phyloP scores from a whole-genome alignment of 1,140 invertebrate genomes.

The Cydia amplana region DNA sequence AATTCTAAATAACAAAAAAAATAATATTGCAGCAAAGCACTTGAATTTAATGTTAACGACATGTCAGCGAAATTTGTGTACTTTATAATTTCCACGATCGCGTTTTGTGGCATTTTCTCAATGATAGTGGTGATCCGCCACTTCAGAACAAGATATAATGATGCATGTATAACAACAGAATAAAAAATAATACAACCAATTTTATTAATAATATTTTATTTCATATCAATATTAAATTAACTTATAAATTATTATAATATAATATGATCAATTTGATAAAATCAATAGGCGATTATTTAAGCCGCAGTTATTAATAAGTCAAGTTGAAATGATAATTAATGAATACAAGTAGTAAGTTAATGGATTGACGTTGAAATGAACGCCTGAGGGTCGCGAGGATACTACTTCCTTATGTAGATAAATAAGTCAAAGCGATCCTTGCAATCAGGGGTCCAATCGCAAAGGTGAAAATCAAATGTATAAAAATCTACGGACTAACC shows the following conservation, averaged over 20 bases:
- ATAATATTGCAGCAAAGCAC: neutral
- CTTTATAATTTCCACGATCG: neutral
- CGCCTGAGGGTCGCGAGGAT: conserved; percentile 43
- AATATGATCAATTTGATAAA: conserved; percentile 64
- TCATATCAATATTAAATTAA: conserved; percentile 69
- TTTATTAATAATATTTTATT: conserved; percentile 72
- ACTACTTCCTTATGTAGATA: conserved; percentile 64
- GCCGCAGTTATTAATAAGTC: conserved; percentile 55
- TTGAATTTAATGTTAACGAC: neutral
- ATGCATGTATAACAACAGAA: neutral
- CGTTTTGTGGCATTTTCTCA: neutral
- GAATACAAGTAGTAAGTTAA: conserved; percentile 38
- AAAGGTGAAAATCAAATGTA: conserved; percentile 37
- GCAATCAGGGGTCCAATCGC: conserved; percentile 35
- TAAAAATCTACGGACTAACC: conserved; percentile 46
- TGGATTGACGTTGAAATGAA: conserved; percentile 25
- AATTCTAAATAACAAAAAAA: no score
- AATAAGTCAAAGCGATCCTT: conserved; percentile 72
- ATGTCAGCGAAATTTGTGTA: conserved; percentile 25
- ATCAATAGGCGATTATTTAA: conserved; percentile 66
- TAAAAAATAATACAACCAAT: conserved; percentile 43
- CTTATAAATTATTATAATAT: conserved; percentile 47
- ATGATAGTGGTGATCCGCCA: neutral
- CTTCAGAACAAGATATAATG: no score
- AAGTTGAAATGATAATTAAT: conserved; percentile 42